A percentile compares a stretch with the other conserved stretches of the same genome.
Conservation (phyloP, 2,797 vertebrate species). For the Eremophila alpestris region DNA sequence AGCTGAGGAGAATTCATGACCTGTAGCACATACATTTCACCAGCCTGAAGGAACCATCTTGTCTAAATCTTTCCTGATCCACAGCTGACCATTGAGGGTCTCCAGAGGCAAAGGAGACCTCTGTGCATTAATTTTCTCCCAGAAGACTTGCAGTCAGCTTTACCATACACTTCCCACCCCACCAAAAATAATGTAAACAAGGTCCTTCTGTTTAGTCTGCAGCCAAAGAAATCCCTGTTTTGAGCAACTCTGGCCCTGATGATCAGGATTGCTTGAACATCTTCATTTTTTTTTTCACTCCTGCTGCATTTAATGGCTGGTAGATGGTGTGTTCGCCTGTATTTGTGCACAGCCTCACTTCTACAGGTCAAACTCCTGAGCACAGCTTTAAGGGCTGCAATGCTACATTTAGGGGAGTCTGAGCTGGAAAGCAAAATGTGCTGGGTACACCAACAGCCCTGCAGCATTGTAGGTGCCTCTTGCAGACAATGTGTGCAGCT, state of each 20-base stretch:
- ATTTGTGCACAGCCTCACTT: not conserved
- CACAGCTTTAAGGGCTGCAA: rapidly evolving
- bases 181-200: conserved; percentile 32
- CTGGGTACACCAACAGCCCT: not conserved
- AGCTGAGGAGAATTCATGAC: not conserved
- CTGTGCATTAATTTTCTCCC: not conserved
- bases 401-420: not conserved
- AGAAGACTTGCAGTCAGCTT: not conserved
- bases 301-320: not conserved
- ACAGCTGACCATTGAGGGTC: not conserved
- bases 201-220: conserved; percentile 10
- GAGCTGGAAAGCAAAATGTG: not conserved
- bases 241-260: not conserved
- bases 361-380: not conserved
- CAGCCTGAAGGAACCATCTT: not conserved
- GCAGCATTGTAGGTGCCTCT: not conserved
- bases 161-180: not conserved
- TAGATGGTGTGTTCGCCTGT: not conserved
- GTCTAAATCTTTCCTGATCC: not conserved
- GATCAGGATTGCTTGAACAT: not conserved
- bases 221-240: conserved; percentile 13
- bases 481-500: not conserved
- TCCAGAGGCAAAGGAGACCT: not conserved
- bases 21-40: not conserved
- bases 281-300: not conserved